phyloP scores from a whole-genome alignment of 2,113 vertebrate genomes.

The Butastur rufipennis region DNA sequence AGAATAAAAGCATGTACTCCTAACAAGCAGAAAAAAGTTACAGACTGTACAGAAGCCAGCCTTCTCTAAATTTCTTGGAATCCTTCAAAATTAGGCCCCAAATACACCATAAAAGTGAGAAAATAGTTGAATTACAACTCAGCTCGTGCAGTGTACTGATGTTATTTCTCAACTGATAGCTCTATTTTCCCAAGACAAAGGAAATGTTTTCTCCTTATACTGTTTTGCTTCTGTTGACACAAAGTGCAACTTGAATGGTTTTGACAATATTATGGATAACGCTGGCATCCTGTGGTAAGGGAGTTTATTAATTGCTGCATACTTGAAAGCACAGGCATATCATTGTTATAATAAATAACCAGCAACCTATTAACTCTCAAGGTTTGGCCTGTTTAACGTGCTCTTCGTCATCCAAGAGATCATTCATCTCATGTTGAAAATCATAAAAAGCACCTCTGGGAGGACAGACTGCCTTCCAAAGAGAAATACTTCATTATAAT shows the following conservation, averaged over 20 bases:
- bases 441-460: neutral
- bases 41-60: neutral
- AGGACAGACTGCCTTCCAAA: neutral
- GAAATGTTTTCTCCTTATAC: neutral
- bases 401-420: neutral
- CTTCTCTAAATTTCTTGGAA: neutral
- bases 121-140: neutral
- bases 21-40: neutral
- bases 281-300: neutral
- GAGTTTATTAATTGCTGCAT: neutral
- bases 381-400: neutral
- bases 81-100: neutral
- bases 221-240: neutral
- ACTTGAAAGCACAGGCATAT: neutral
- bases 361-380: neutral
- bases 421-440: neutral
- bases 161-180: neutral
- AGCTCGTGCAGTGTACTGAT: neutral
- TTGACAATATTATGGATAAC: neutral
- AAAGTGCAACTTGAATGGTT: neutral
- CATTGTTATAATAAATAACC: neutral
- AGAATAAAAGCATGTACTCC: neutral
- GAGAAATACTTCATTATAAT: neutral
- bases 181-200: neutral
- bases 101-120: neutral